Base-by-base conservation (phyloP, 2,888 invertebrate genomes). In the Siphlonurus alternatus region DNA sequence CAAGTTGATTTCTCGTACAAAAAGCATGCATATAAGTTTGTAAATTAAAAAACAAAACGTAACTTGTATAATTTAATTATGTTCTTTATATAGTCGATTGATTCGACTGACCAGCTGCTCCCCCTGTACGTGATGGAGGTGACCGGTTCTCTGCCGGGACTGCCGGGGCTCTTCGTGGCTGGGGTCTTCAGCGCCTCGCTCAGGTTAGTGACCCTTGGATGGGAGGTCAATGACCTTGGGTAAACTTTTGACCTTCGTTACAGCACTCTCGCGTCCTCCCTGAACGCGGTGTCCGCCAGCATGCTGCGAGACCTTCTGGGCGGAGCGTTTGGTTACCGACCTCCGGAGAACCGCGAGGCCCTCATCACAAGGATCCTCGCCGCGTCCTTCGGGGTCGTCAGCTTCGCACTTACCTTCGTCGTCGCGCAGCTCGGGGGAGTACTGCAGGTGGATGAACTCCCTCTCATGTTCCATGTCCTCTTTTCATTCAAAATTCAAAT, bases 151-250 rank as follows among this genome's bases (percentile, higher is more conserved):
- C 78, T 86, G 53, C 83, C 82, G 38, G 93, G 94, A 0, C 77
- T 95, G 1, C 88, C 94, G 1, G 95, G 96, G 1, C 85, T 96
- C 71, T 96, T 97, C 75, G 94, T 96, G 0, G 92, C 96, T 2
- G 94, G 95, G 22, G 90, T 97, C 66, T 97, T 96, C 75, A 93
- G 94, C 54, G 96, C 95, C 1, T 94, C 95, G 71, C 83, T 96
- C 69, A 95, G 95, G 93, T 94, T 80, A 73, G 76, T n/a, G n/a
- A n/a, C n/a, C n/a, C n/a, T n/a, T n/a, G n/a, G n/a, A n/a, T n/a
- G n/a, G n/a, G n/a, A n/a, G n/a, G n/a, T n/a, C n/a, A n/a, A n/a
- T n/a, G n/a, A n/a, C n/a, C n/a, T n/a, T n/a, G n/a, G n/a, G n/a
- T n/a, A n/a, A n/a, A n/a, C n/a, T n/a, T n/a, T n/a, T n/a, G n/a